Base-by-base conservation (phyloP, 1,140 invertebrate genomes). In the Formica exsecta region DNA sequence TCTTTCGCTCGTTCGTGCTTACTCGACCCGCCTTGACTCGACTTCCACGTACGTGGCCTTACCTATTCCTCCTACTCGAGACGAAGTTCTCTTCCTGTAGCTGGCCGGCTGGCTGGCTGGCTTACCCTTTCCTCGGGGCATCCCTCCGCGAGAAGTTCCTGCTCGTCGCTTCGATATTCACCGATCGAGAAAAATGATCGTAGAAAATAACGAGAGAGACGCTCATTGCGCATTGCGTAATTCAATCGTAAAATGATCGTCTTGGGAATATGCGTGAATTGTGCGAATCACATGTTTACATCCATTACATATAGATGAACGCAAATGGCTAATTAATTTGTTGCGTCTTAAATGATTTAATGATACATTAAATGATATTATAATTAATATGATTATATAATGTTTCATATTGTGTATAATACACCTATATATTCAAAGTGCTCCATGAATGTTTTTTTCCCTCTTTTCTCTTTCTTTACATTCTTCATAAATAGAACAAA, bases 1-100 rank as follows among this genome's bases (percentile, higher is more conserved):
- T 93, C 92, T 92, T 91, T 92, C 89, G 92, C 90, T 89, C 90
- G 91, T 92, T 92, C 91, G 93, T 93, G 92, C 92, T 87, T 86
- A 86, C 75, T 76, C 88, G 77, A 89, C 80, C 87, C 90, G 92
- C 92, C 86, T 92, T 86, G 90, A 85, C 85, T 87, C 77, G 77
- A 86, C 87, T 88, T 87, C 85, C 84, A 84, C 77, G 81, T 90
- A 87, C 86, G 89, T 91, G 81, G 90, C 71, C 89, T 91, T 88
- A 62, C 73, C 87, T 90, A 80, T 85, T 91, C 88, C 88, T 87
- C 70, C 81, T 80, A 80, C 75, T 85, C 75, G 77, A 75, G 61
- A 71, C 65, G 51, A 70, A 86, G 38, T 41, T 29, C 44, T 65
- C 87, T 89, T 89, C 87, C 89, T 86, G 79, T 74, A 90, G 57